These are phyloP conservation scores for Mionectes olivaceus DNA, from an alignment of 2,797 vertebrate genomes.

Conservation along the genomic window DNA sequence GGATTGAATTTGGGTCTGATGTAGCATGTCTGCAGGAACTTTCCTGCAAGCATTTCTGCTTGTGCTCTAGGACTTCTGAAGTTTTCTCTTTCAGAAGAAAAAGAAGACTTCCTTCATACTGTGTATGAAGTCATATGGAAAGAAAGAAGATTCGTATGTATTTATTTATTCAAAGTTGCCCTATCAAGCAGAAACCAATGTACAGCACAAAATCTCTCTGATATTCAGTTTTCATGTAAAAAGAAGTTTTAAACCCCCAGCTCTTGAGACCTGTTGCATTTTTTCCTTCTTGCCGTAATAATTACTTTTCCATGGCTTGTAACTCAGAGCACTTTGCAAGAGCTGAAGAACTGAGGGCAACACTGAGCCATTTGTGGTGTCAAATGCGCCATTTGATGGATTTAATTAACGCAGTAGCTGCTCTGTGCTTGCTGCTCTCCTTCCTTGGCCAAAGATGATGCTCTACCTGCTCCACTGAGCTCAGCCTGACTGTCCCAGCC, in stretches of 20 bases:
- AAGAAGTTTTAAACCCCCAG: neutral
- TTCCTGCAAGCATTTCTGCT: neutral
- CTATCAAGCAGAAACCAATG: neutral
- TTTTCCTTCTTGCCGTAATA: neutral
- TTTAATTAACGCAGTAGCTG: neutral
- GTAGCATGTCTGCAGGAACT: neutral
- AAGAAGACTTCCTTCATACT: too few relatives aligned
- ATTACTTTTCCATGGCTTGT: neutral
- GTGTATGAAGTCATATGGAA: neutral
- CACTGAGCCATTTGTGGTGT: neutral
- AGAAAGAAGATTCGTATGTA: neutral
- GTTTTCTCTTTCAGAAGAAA: neutral
- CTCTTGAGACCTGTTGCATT: neutral
- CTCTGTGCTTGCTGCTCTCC: neutral
- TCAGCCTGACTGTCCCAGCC: neutral
- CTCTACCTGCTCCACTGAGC: neutral
- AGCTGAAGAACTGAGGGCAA: neutral
- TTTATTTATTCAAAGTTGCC: neutral
- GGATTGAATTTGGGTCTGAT: neutral
- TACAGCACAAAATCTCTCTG: neutral
- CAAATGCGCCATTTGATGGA: neutral
- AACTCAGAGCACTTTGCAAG: rapidly evolving
- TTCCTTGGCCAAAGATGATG: neutral
- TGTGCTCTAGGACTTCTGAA: neutral
- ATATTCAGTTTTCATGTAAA: neutral